These are phyloP conservation scores for Odontesthes bonariensis DNA, from an alignment of 2,113 vertebrate genomes.

Conservation along the genomic window DNA sequence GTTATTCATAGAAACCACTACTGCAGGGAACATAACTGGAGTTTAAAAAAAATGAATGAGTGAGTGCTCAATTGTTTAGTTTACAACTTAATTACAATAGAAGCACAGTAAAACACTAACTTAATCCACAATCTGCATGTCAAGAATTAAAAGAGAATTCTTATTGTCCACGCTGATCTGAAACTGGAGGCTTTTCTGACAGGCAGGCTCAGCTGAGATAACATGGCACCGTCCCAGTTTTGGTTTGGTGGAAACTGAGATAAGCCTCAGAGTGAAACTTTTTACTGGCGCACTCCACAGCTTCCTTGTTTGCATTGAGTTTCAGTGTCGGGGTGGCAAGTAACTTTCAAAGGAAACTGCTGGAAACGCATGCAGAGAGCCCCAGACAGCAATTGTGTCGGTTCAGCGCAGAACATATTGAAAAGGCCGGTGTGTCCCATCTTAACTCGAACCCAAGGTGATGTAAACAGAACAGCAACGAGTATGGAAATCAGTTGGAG, in stretches of 20 bases:
- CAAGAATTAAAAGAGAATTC: neutral
- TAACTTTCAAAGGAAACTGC: neutral
- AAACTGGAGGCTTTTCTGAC: neutral
- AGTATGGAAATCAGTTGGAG: no score
- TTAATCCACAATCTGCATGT: no score
- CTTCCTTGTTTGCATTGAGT: conserved; percentile 62
- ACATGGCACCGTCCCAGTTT: conserved; percentile 28
- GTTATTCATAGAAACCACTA: neutral
- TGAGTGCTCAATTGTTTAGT: conserved; percentile 15
- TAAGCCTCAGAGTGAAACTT: conserved; percentile 15
- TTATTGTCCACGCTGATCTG: neutral
- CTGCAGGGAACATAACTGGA: neutral
- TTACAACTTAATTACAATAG: neutral
- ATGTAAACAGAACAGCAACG: no score
- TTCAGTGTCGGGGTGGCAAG: conserved; percentile 51
- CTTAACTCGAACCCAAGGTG: no score
- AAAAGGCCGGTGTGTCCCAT: no score
- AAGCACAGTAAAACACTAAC: conserved; percentile 1
- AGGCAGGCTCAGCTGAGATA: conserved; percentile 19
- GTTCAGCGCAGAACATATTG: no score
- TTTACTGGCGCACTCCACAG: conserved; percentile 29
- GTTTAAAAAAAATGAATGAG: no score
- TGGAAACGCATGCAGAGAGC: no score
- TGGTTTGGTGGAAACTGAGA: conserved; percentile 12
- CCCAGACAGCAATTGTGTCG: no score